These are phyloP conservation scores for Melanchra persicariae DNA, from an alignment of 2,888 invertebrate genomes.

Conservation along the genomic window DNA sequence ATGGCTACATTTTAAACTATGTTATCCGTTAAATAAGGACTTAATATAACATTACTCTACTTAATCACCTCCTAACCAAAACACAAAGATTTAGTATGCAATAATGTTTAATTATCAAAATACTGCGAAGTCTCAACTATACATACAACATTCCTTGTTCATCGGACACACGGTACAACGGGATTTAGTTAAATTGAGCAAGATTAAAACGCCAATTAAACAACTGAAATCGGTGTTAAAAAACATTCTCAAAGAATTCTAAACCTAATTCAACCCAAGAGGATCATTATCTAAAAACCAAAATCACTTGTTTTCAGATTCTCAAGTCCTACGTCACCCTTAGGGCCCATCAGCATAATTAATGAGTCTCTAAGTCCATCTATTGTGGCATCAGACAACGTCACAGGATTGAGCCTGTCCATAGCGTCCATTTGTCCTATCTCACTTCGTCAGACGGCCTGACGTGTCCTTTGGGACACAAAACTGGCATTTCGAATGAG, in stretches of 20 bases:
- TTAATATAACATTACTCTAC: too few relatives aligned
- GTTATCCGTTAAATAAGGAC: too few relatives aligned
- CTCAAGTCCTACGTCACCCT: constrained; percentile 45
- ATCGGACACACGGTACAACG: constrained; percentile 62
- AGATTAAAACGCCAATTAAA: constrained; percentile 1
- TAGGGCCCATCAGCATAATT: constrained; percentile 59
- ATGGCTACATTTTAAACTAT: not conserved
- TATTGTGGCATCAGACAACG: constrained; percentile 41
- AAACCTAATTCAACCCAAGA: constrained; percentile 21
- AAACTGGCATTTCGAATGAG: constrained; percentile 35
- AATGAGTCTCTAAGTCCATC: constrained; percentile 54
- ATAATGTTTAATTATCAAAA: constrained; percentile 82
- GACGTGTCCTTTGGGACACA: constrained; percentile 44
- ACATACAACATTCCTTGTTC: constrained; percentile 74
- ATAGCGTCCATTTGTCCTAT: constrained; percentile 51
- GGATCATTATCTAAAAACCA: constrained; percentile 34
- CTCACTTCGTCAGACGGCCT: constrained; percentile 47
- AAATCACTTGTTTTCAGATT: constrained; percentile 45
- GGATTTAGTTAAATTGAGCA: constrained; percentile 1
- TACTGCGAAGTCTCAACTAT: constrained; percentile 76
- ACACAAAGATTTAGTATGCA: too few relatives aligned
- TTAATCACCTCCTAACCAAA: too few relatives aligned
- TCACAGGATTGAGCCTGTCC: constrained; percentile 46
- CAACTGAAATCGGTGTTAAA: not conserved
- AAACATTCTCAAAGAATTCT: constrained; percentile 12